Conservation (phyloP, 2,113 vertebrate genomes). For the Spea multiplicata region DNA sequence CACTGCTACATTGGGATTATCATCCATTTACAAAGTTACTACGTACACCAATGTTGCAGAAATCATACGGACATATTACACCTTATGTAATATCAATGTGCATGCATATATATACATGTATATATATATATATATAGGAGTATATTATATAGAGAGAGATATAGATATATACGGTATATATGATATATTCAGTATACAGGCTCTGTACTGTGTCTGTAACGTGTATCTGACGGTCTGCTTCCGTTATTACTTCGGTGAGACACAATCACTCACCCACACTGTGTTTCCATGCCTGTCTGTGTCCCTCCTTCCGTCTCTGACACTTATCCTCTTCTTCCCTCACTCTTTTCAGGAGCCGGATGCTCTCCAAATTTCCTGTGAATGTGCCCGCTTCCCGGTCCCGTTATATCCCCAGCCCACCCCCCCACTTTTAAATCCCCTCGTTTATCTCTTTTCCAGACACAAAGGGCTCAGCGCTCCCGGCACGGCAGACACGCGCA, state of each 20-base stretch:
- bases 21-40: too few species aligned
- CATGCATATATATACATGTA: too few species aligned
- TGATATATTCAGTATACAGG: too few species aligned
- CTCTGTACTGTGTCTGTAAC: too few species aligned
- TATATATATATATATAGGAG: too few species aligned
- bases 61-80: too few species aligned
- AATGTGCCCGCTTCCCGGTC: constrained; percentile 57
- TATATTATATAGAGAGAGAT: too few species aligned
- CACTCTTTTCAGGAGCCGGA: constrained; percentile 59
- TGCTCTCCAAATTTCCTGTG: constrained; percentile 64
- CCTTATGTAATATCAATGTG: too few species aligned
- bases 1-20: too few species aligned
- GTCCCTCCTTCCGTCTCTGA: constrained; percentile 30
- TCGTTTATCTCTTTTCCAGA: constrained; percentile 10
- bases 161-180: too few species aligned
- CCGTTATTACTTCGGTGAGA: not conserved
- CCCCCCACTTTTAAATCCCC: constrained; percentile 18
- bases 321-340: constrained; percentile 51
- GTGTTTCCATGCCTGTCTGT: constrained; percentile 30
- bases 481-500: not conserved
- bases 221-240: too few species aligned
- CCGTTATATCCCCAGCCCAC: constrained; percentile 11
- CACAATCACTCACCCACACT: constrained; percentile 53
- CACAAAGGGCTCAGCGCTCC: not conserved
- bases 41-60: too few species aligned